phyloP scores from a whole-genome alignment of 2,888 invertebrate genomes.

The Hirtodrosophila confusa region DNA sequence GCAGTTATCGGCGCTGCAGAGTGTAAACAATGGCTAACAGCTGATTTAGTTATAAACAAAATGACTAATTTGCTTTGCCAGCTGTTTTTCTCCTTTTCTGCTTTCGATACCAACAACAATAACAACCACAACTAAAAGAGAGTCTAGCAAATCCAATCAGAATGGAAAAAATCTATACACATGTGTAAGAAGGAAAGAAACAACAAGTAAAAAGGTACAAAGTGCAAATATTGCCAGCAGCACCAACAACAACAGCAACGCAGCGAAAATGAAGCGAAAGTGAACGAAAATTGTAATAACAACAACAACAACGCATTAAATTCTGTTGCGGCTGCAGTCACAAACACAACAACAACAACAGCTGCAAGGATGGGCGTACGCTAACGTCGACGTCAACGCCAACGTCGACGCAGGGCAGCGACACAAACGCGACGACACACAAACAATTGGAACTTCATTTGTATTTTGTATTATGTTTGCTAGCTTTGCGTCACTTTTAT shows the following conservation, averaged over 20 bases:
- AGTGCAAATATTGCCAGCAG: slow-evolving; percentile 52
- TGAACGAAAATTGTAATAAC: slow-evolving; percentile 54
- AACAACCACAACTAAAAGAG: not conserved
- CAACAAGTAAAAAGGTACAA: slow-evolving; percentile 57
- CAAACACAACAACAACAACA: slow-evolving; percentile 46
- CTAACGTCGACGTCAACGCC: slow-evolving; percentile 21
- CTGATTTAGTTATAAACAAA: slow-evolving; percentile 70
- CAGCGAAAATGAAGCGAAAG: slow-evolving; percentile 67
- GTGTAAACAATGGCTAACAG: slow-evolving; percentile 60
- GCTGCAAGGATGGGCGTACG: slow-evolving; percentile 72
- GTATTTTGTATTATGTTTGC: slow-evolving; percentile 14
- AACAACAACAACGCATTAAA: slow-evolving; percentile 39
- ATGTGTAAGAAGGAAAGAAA: slow-evolving; percentile 31
- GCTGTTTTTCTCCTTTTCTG: slow-evolving; percentile 52
- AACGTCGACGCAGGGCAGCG: slow-evolving; percentile 36
- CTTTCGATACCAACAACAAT: slow-evolving; percentile 35
- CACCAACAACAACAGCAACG: slow-evolving; percentile 28
- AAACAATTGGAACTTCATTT: slow-evolving; percentile 18
- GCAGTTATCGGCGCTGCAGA: slow-evolving; percentile 2
- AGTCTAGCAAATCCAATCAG: slow-evolving; percentile 44
- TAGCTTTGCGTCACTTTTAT: slow-evolving; percentile 18
- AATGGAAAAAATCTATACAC: slow-evolving; percentile 44
- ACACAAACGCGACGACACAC: slow-evolving; percentile 20
- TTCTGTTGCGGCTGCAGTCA: slow-evolving; percentile 40
- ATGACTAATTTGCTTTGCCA: slow-evolving; percentile 52